A percentile compares a stretch with the other conserved stretches of the same genome.
Conservation (phyloP, 2,113 vertebrate genomes). For the Corythornis cristatus region DNA sequence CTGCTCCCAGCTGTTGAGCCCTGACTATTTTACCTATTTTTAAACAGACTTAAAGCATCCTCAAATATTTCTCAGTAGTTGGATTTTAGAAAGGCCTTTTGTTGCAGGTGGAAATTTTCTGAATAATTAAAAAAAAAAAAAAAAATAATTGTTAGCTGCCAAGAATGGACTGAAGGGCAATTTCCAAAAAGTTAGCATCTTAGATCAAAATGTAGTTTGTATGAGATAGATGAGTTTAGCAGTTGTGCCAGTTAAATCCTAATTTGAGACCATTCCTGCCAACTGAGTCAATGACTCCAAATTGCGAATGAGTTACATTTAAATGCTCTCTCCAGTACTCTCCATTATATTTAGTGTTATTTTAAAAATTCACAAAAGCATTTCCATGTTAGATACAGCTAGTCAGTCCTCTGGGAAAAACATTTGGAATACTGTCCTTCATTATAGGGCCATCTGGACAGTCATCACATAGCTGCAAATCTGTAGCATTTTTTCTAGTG, state of each 20-base stretch:
- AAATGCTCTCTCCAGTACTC: constrained; percentile 14
- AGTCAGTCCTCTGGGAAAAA: constrained; percentile 12
- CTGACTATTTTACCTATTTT: not conserved
- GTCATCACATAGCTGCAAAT: not conserved
- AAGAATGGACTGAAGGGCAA: not conserved
- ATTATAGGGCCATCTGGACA: constrained; percentile 56
- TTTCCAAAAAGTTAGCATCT: not conserved
- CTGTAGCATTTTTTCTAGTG: constrained; percentile 5
- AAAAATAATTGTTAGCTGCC: not conserved
- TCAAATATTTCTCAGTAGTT: not conserved
- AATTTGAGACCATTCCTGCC: constrained; percentile 28
- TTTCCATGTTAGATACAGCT: constrained; percentile 45
- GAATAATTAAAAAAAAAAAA: not conserved
- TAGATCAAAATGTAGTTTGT: not conserved
- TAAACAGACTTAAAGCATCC: not conserved
- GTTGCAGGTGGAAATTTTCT: not conserved
- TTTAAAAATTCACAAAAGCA: not conserved
- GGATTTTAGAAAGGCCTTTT: not conserved
- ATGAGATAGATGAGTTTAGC: not conserved
- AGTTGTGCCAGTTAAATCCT: not conserved
- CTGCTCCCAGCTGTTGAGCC: not conserved
- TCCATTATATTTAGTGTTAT: constrained; percentile 23
- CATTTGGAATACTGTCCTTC: constrained; percentile 28
- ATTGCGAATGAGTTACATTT: constrained; percentile 40
- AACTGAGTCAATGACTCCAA: constrained; percentile 27